A percentile compares a stretch with the other conserved stretches of the same genome.
Conservation (phyloP, 2,888 invertebrate species). For the Melolontha melolontha region DNA sequence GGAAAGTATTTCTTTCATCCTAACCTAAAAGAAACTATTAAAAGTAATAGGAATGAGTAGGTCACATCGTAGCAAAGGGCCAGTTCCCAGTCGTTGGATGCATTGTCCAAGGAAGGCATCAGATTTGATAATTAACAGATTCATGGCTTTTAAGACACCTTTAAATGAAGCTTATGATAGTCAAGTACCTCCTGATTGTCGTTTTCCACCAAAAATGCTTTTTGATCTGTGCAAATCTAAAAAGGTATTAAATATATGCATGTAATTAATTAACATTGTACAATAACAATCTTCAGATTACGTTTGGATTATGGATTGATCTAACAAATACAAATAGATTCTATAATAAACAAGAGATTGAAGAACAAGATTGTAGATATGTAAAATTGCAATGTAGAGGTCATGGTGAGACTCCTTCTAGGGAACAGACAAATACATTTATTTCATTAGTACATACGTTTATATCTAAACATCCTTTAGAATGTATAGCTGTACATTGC, state of each 20-base stretch:
- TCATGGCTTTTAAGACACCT: slow-evolving; percentile 96
- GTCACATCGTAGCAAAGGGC: slow-evolving; percentile 64
- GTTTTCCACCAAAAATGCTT: slow-evolving; percentile 91
- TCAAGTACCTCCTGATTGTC: slow-evolving; percentile 84
- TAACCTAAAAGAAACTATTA: slow-evolving; percentile 9
- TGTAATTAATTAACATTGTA: slow-evolving; percentile 23
- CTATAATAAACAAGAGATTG: slow-evolving; percentile 86
- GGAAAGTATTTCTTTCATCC: slow-evolving; percentile 11
- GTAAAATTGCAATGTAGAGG: slow-evolving; percentile 91
- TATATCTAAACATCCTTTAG: slow-evolving; percentile 81
- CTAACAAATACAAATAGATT: slow-evolving; percentile 95
- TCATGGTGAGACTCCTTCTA: slow-evolving; percentile 91
- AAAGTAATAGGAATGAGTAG: slow-evolving; percentile 38
- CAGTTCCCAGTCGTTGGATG: slow-evolving; percentile 89
- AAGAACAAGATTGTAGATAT: slow-evolving; percentile 82
- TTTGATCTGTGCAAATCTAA: slow-evolving; percentile 81
- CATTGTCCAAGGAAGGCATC: slow-evolving; percentile 87
- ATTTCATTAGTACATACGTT: slow-evolving; percentile 84
- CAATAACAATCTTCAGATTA: slow-evolving; percentile 71
- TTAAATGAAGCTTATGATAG: slow-evolving; percentile 84
- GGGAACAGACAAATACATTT: slow-evolving; percentile 87
- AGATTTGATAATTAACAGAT: slow-evolving; percentile 80
- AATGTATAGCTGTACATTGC: slow-evolving; percentile 88
- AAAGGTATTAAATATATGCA: slow-evolving; percentile 69
- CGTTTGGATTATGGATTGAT: slow-evolving; percentile 96